Evolutionary conservation across 2,113 vertebrate species (phyloP), one percentile per base, ranked within the genome.

Genomic region (Oreocharis arfaki): DNA sequence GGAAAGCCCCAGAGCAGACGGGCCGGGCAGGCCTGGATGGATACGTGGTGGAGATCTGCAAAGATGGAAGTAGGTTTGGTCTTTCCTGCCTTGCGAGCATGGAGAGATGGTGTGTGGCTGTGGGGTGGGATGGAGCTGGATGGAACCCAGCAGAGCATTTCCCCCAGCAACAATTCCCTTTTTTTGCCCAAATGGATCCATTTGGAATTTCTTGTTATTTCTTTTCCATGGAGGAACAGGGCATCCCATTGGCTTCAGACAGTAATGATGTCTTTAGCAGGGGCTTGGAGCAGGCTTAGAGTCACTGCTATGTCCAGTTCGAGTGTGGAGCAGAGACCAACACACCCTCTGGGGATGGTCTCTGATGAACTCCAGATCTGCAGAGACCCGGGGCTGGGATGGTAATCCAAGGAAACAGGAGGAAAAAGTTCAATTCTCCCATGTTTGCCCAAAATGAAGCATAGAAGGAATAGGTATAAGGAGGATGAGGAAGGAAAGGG

Each of bases 21-120:
- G 99, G 99, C 76, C 90, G 65, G 53, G 95, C 96, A 1, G 98
- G 98, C 37, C 91, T 99, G 82, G 98, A 98, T 42, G 99, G 99
- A 97, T 99, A 99, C 21, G 27, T 98, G 44, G 73, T 99, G 65
- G 99, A 99, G 91, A 97, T 98, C 97, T 95, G 98, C 98, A 98
- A 98, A 95, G 98, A 99, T 91, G 99, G 99, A 98, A 98, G 99
- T 99, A 97, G 96, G 99, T 96, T 67, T 80, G 75, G 44, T 67
- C 9, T 70, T 85, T 80, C 30, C 65, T 91, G 56, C 44, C 64
- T 68, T 0, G 0, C 6, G 17, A 79, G 57, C 55, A 11, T 50
- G 55, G 32, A 68, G n/a, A 68, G 21, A 13, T 32, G n/a, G 37
- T 53, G 81, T n/a, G 47, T 11, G 42, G 7, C 3, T 53, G 47